A percentile compares a stretch with the other conserved stretches of the same genome.
phyloP scores from a whole-genome alignment of 2,888 invertebrate genomes.

The Homarus gammarus region DNA sequence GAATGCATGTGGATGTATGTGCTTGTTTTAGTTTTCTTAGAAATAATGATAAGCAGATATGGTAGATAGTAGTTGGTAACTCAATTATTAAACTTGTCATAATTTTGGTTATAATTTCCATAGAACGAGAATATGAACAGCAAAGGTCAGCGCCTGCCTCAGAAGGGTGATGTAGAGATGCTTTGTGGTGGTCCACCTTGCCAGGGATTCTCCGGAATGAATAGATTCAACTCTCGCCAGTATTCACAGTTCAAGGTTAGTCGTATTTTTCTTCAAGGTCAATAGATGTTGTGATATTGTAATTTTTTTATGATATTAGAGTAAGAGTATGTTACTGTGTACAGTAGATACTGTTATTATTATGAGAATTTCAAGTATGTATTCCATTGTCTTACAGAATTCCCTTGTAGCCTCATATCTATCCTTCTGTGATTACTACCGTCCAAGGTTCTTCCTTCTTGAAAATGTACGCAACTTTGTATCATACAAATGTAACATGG shows the following conservation, averaged over 20 bases:
- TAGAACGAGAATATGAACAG: constrained; percentile 81
- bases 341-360: neutral
- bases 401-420: constrained; percentile 90
- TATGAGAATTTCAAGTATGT: neutral
- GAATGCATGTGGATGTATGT: too few relatives aligned
- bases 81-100: too few relatives aligned
- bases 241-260: constrained; percentile 88
- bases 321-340: too few relatives aligned
- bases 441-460: constrained; percentile 89
- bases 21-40: too few relatives aligned
- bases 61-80: too few relatives aligned
- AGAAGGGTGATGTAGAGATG: constrained; percentile 89
- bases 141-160: constrained; percentile 84
- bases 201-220: constrained; percentile 94
- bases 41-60: too few relatives aligned
- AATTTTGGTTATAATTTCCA: neutral
- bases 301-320: too few relatives aligned
- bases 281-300: constrained; percentile 8
- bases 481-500: constrained; percentile 89
- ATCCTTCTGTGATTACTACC: constrained; percentile 91
- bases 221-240: constrained; percentile 90
- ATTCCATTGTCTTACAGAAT: constrained; percentile 82
- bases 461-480: constrained; percentile 94
- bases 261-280: neutral
- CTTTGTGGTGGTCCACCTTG: constrained; percentile 93